Base-by-base conservation (phyloP, 2,888 invertebrate species). In the Drosophila tanythrix region DNA sequence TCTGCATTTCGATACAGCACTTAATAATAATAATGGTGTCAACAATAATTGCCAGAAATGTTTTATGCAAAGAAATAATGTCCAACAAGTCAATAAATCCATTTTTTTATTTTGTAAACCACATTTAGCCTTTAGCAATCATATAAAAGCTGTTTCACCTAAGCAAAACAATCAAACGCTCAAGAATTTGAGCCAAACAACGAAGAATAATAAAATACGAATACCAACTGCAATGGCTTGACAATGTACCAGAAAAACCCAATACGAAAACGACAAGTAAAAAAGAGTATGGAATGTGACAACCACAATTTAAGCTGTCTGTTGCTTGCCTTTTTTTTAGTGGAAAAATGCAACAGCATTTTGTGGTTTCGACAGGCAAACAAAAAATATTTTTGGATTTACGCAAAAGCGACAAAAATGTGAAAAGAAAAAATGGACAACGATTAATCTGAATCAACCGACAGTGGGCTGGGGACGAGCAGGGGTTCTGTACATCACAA, bases 401-500 rank as follows among this genome's bases (percentile, higher is more conserved):
- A 36, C 62, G 40, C 33, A 63, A 25, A 10, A 35, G 62, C 11
- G 40, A 25, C 18, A 25, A 35, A 27, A 13, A 10, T 10, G 29
- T 1, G 5, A 35, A 52, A 18, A 21, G 48, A 11, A 58, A 10
- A 53, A 55, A 48, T 36, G 38, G 46, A 46, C 43, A 48, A 61
- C 76, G 81, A 84, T 79, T 79, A 87, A 73, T 66, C 72, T 64
- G 72, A 64, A 70, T 72, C 81, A 83, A 69, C 70, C 60, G 52
- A 57, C 33, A 31, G 40, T 11, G 7, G 36, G 18, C 25, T 27
- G 6, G 21, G 3, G 8, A n/a, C 33, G 29, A 25, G 11, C 27
- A 8, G 29, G 5, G 64, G 3, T 27, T 46, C 21, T 48, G 68
- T 64, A 65, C 48, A 58, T 75, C 76, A 60, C 56, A 63, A 59